Evolutionary conservation across 2,888 invertebrate genomes (phyloP), one percentile per base, ranked within the genome.

Genomic region (Rhagonycha fulva): DNA sequence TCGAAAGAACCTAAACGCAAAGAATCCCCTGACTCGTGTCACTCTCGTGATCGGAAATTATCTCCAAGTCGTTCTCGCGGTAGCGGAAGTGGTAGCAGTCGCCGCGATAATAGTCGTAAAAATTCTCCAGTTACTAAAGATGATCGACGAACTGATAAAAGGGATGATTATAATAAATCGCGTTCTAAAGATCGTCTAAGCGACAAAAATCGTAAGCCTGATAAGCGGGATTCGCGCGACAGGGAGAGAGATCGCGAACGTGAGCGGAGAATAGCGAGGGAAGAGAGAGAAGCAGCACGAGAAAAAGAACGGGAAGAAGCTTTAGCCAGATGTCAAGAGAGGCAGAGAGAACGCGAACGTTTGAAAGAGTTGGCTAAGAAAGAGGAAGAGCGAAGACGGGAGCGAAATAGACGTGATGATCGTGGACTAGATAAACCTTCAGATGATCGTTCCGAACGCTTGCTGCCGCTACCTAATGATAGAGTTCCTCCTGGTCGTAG

Each of bases 301-400:
- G 91, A 92, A 79, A 92, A 91, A 81, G 92, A 92, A 82, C 88
- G 92, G 0, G 90, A 91, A 80, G 95, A 95, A 80, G 90, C 91
- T 0, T 85, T 91, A 72, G 93, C 92, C 9, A 89, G 94, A 79
- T 93, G 93, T 71, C 91, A 94, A 73, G 90, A 90, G 78, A 86
- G 90, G 9, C 90, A 89, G 90, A 90, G 88, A 10, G 90, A 90
- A 80, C 84, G 90, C 0, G 90, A 90, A 76, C 85, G 89, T 26
- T 85, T 89, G n/a, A 89, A 89, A 77, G 88, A 88, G 80, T 82
- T 87, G 60, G 86, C 85, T 30, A 88, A 86, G 75, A 88, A 90
- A 79, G 93, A 91, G 79, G 88, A 90, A 10, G 90, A 91, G 75
- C 88, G 89, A 73, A 89, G 90, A 82, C 87, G 90, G 79, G 83